A percentile compares a stretch with the other conserved stretches of the same genome.
phyloP scores from a whole-genome alignment of 2,888 invertebrate species.

The Hydrotaea diabolus region DNA sequence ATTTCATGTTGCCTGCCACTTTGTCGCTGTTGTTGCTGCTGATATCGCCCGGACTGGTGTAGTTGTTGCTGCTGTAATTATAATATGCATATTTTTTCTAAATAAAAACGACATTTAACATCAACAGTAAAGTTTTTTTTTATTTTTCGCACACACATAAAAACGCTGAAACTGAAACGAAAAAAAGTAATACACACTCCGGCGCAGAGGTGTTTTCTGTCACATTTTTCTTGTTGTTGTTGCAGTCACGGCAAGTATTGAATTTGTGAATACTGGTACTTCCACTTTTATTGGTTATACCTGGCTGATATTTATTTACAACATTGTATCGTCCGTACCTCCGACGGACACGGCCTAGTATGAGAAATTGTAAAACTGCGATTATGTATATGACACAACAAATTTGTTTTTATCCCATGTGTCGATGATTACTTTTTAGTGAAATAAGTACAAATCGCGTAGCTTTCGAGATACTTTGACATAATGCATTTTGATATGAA shows the following conservation, averaged over 20 bases:
- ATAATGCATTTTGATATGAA: not conserved
- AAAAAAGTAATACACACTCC: conserved; percentile 17
- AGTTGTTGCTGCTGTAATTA: conserved; percentile 38
- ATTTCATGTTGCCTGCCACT: conserved; percentile 10
- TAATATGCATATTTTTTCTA: conserved; percentile 49
- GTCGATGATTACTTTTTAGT: not conserved
- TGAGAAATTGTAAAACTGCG: not conserved
- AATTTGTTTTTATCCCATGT: not conserved
- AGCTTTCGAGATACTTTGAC: not conserved
- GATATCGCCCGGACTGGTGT: not conserved
- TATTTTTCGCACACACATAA: not conserved
- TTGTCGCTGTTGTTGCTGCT: not conserved
- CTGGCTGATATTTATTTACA: conserved; percentile 31
- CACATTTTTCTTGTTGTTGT: not conserved
- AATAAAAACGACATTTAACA: conserved; percentile 57
- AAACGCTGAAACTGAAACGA: conserved; percentile 21
- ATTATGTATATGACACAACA: conserved; percentile 8
- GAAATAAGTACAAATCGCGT: not conserved
- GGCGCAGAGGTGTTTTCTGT: conserved; percentile 30
- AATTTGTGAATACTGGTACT: conserved; percentile 20
- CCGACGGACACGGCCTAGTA: not conserved
- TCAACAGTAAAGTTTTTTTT: conserved; percentile 20
- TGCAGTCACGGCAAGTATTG: not conserved
- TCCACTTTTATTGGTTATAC: conserved; percentile 39
- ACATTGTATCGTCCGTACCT: not conserved